A percentile compares a stretch with the other conserved stretches of the same genome.
These are phyloP conservation scores for Trichogramma pretiosum DNA, from an alignment of 1,140 invertebrate genomes.

Conservation along the genomic window DNA sequence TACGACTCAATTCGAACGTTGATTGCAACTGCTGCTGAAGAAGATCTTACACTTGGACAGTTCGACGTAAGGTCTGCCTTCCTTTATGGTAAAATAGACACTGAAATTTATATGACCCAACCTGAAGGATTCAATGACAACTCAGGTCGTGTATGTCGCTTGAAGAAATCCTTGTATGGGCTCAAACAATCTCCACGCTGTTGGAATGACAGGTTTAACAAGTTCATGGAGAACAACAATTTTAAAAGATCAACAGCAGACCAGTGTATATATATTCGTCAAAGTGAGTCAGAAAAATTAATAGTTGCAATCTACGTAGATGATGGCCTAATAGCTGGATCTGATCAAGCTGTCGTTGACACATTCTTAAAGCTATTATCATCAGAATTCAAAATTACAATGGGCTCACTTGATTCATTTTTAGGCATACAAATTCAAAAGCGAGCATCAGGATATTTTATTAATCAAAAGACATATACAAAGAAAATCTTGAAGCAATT, in stretches of 20 bases:
- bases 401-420: too few species aligned
- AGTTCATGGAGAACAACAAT: conserved; percentile 21
- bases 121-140: conserved; percentile 23
- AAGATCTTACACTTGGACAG: conserved; percentile 14
- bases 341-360: too few species aligned
- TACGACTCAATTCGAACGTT: conserved; percentile 28
- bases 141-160: not conserved
- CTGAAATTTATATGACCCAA: conserved; percentile 26
- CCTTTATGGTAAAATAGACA: conserved; percentile 23
- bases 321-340: too few species aligned
- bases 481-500: too few species aligned
- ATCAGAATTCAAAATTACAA: too few species aligned
- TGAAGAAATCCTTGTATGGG: conserved; percentile 11
- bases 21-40: conserved; percentile 11
- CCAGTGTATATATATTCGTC: conserved; percentile 25
- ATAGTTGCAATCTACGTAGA: too few species aligned
- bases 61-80: conserved; percentile 27
- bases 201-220: conserved; percentile 26
- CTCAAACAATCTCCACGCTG: conserved; percentile 19
- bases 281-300: too few species aligned
- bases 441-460: not conserved
- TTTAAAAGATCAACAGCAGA: conserved; percentile 22
- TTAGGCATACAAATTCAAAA: conserved; percentile 1
- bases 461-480: not conserved
- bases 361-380: too few species aligned